phyloP scores from a whole-genome alignment of 2,113 vertebrate species.

The Elachura formosa region DNA sequence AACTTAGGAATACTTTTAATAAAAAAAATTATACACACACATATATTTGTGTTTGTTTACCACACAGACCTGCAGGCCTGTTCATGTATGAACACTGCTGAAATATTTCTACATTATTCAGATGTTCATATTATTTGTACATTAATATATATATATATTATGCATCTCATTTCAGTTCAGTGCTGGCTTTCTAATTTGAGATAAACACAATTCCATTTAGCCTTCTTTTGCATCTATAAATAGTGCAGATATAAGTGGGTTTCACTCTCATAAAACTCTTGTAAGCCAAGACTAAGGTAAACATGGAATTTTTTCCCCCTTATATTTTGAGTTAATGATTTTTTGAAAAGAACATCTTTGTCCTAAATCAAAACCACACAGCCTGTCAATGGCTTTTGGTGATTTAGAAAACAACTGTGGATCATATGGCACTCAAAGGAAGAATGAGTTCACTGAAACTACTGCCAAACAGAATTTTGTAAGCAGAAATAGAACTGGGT shows the following conservation, averaged over 20 bases:
- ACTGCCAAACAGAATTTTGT: constrained; percentile 28
- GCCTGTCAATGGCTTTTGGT: constrained; percentile 53
- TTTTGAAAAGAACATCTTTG: constrained; percentile 32
- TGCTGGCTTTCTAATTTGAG: neutral
- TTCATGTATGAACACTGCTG: neutral
- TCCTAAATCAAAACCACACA: constrained; percentile 61
- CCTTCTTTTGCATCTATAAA: constrained; percentile 31
- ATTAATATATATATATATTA: neutral
- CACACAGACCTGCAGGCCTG: neutral
- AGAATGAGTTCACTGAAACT: constrained; percentile 60
- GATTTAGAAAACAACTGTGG: constrained; percentile 59
- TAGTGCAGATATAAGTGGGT: neutral
- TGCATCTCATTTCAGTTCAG: neutral
- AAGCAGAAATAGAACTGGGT: constrained; percentile 52
- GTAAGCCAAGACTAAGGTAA: constrained; percentile 42
- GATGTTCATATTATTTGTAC: neutral
- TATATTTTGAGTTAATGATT: constrained; percentile 40
- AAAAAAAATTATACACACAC: neutral
- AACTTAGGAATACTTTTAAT: neutral
- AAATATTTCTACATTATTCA: neutral
- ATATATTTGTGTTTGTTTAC: neutral
- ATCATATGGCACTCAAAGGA: constrained; percentile 61
- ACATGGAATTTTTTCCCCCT: neutral
- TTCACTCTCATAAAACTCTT: constrained; percentile 15
- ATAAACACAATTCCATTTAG: constrained; percentile 2